phyloP scores from a whole-genome alignment of 2,113 vertebrate genomes.

The Lucifuga dentata region DNA sequence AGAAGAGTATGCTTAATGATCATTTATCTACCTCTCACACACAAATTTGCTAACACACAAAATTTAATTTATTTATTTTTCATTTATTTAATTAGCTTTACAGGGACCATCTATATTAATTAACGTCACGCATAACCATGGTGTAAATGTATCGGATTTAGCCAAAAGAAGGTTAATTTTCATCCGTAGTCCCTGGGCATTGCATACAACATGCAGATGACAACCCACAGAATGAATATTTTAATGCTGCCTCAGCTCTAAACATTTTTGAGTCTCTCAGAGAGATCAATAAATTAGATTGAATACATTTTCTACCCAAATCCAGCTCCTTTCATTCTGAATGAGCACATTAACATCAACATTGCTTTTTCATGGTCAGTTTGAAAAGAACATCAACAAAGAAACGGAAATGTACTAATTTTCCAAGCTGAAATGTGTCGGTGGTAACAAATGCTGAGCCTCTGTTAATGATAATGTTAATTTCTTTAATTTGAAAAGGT shows the following conservation, averaged over 20 bases:
- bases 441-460: slow-evolving; percentile 50
- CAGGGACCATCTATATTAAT: too few relatives aligned
- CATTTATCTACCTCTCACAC: not conserved
- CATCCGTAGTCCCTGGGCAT: too few relatives aligned
- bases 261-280: slow-evolving; percentile 16
- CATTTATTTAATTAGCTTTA: too few relatives aligned
- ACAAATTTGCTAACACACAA: not conserved
- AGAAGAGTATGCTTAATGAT: slow-evolving; percentile 37
- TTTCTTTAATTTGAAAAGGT: slow-evolving; percentile 69
- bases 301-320: slow-evolving; percentile 27
- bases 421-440: slow-evolving; percentile 43
- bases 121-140: too few relatives aligned
- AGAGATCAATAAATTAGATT: slow-evolving; percentile 3
- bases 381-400: slow-evolving; percentile 59
- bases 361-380: slow-evolving; percentile 52
- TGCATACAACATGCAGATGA: not conserved
- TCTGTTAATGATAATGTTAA: slow-evolving; percentile 50
- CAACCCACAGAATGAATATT: not conserved
- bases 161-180: too few relatives aligned
- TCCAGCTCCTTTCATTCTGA: slow-evolving; percentile 45
- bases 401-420: slow-evolving; percentile 20
- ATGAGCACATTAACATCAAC: slow-evolving; percentile 42
- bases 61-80: too few relatives aligned
- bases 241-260: not conserved
- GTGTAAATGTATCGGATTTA: too few relatives aligned